Conservation (phyloP, 2,113 vertebrate genomes). For the Azemiops feae region DNA sequence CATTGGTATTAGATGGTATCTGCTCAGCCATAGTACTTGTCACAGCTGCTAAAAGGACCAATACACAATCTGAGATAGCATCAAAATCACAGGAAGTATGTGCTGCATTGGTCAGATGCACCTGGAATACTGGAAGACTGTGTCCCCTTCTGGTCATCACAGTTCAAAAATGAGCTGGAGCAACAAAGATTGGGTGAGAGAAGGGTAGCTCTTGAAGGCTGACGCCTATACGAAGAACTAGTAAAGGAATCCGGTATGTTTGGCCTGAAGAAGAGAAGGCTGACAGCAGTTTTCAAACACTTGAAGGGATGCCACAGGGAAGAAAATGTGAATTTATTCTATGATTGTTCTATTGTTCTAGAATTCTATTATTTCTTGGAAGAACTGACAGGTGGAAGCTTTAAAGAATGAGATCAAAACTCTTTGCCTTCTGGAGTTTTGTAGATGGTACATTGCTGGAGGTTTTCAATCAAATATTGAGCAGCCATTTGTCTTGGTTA, state of each 20-base stretch:
- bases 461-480: background rate
- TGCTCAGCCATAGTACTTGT: background rate
- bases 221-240: background rate
- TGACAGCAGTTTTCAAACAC: background rate
- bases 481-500: background rate
- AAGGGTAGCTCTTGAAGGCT: background rate
- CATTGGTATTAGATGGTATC: background rate
- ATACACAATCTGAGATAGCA: background rate
- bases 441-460: background rate
- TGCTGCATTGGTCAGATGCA: background rate
- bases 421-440: background rate
- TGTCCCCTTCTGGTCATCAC: background rate
- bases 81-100: background rate
- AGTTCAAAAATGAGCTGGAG: background rate
- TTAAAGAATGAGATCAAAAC: background rate
- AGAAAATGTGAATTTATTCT: background rate
- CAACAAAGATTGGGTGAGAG: background rate
- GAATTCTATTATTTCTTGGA: background rate
- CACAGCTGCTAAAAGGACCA: background rate
- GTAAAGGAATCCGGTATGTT: background rate
- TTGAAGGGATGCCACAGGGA: background rate
- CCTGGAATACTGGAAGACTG: background rate
- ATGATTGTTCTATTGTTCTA: background rate
- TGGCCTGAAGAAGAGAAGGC: background rate
- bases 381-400: background rate